These are phyloP conservation scores for Drosophila mayri DNA, from an alignment of 1,140 invertebrate species.

Conservation along the genomic window DNA sequence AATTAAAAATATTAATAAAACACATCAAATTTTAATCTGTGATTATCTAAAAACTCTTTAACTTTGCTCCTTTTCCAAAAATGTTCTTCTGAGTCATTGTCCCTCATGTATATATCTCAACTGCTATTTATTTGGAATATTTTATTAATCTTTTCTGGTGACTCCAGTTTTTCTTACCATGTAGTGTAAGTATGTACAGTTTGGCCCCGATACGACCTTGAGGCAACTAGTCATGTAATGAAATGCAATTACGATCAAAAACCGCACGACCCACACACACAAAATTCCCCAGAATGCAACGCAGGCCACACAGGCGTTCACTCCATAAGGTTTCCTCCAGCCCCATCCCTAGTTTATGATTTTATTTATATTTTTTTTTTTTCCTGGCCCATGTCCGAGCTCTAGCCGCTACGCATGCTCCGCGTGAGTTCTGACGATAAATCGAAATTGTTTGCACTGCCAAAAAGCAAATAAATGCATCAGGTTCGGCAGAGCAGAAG, in stretches of 20 bases:
- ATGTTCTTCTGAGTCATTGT: neutral
- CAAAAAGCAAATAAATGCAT: constrained; percentile 82
- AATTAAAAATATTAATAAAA: no score
- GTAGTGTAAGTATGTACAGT: constrained; percentile 39
- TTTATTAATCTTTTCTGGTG: neutral
- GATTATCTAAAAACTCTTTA: neutral
- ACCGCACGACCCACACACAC: constrained; percentile 75
- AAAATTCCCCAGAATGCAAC: constrained; percentile 18
- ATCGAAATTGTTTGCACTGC: constrained; percentile 83
- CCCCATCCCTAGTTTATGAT: neutral
- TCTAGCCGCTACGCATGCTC: constrained; percentile 64
- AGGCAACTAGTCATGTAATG: constrained; percentile 79
- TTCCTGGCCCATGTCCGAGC: constrained; percentile 6
- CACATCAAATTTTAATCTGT: neutral
- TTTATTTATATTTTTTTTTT: constrained; percentile 11
- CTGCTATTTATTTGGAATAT: no score
- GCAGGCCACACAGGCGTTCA: constrained; percentile 42
- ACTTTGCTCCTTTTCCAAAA: neutral
- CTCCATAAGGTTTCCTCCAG: constrained; percentile 11
- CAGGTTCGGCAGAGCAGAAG: constrained; percentile 37
- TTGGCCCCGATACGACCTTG: constrained; percentile 70
- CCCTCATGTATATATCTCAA: fast-evolving
- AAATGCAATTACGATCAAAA: constrained; percentile 81
- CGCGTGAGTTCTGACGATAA: constrained; percentile 79
- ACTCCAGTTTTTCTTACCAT: neutral